These are phyloP conservation scores for Trialeurodes vaporariorum DNA, from an alignment of 1,140 invertebrate genomes.

Conservation along the genomic window DNA sequence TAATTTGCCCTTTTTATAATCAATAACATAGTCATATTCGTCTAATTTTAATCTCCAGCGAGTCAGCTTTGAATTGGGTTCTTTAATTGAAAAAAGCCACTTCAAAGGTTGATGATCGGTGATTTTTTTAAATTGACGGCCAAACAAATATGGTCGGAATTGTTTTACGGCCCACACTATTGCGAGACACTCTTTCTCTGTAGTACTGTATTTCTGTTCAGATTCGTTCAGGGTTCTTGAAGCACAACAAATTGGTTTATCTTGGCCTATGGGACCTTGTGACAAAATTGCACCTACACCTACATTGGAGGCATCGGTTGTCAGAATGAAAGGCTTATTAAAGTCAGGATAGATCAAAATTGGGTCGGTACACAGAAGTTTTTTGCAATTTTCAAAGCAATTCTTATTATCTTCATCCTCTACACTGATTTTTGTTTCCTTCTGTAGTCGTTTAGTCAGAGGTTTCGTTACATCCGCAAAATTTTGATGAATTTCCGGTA, in stretches of 20 bases:
- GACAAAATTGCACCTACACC: slow-evolving; percentile 38
- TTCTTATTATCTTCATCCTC: background rate
- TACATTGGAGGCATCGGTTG: slow-evolving; percentile 37
- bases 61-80: slow-evolving; percentile 17
- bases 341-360: background rate
- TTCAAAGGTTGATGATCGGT: slow-evolving; percentile 39
- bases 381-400: background rate
- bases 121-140: slow-evolving; percentile 34
- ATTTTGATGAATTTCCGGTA: slow-evolving; percentile 31
- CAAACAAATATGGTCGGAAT: slow-evolving; percentile 38
- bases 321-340: background rate
- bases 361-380: background rate
- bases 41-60: slow-evolving; percentile 16
- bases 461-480: slow-evolving; percentile 29
- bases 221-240: slow-evolving; percentile 32
- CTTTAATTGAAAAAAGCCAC: slow-evolving; percentile 36
- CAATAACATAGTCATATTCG: slow-evolving; percentile 15
- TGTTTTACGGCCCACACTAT: slow-evolving; percentile 34
- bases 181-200: slow-evolving; percentile 38
- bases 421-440: background rate
- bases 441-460: slow-evolving; percentile 25
- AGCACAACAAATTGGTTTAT: slow-evolving; percentile 34
- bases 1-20: slow-evolving; percentile 18
- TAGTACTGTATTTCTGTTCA: slow-evolving; percentile 37
- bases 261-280: slow-evolving; percentile 31